Conservation (phyloP, 2,797 vertebrate species). For the Bradypodion pumilum region DNA sequence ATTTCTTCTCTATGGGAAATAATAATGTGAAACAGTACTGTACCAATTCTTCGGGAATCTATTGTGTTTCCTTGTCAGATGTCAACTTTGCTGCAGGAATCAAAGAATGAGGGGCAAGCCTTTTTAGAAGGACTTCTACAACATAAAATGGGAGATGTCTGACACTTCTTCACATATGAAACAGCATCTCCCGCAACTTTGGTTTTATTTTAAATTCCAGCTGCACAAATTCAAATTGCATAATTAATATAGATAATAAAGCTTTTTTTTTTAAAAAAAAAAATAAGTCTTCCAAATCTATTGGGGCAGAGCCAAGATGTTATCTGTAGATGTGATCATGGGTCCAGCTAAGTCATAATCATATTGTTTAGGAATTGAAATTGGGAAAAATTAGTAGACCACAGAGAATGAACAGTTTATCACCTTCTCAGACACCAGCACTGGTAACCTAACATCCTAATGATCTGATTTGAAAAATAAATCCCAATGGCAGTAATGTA, state of each 20-base stretch:
- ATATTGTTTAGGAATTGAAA: neutral
- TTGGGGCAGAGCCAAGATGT: neutral
- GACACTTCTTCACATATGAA: neutral
- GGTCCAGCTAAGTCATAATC: neutral
- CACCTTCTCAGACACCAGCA: neutral
- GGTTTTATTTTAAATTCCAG: neutral
- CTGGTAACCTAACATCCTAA: neutral
- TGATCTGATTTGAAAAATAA: neutral
- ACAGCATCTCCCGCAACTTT: neutral
- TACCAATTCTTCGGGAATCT: conserved; percentile 23
- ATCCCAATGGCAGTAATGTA: neutral
- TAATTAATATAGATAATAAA: neutral
- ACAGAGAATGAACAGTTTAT: neutral
- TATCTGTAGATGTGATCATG: neutral
- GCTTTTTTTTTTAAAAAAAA: neutral
- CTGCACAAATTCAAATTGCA: neutral
- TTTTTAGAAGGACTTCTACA: neutral
- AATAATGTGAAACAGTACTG: neutral
- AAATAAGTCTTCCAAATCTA: neutral
- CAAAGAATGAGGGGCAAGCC: neutral
- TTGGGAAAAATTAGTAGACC: neutral
- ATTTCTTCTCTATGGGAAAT: conserved; percentile 17
- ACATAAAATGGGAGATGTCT: neutral
- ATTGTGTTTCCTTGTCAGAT: conserved; percentile 11
- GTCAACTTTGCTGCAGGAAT: neutral